Evolutionary conservation across 2,113 vertebrate species (phyloP).

Genomic region (Halcyon malimbica): DNA sequence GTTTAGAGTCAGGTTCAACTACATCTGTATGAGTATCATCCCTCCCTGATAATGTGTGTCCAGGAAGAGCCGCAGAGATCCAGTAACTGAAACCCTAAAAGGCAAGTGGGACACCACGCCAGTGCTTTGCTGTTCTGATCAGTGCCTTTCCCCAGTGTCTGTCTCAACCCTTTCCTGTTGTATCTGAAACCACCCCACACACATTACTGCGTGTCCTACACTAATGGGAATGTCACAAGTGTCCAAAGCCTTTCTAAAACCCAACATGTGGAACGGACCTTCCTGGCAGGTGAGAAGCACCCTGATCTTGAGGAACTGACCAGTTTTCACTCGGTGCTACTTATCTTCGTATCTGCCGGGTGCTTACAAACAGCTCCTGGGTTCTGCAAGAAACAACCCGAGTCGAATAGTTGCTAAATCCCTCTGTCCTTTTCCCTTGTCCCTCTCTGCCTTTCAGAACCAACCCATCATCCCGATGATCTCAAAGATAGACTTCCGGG

Average conservation of each 20-base stretch:
- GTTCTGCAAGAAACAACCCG: background rate
- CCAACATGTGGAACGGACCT: background rate
- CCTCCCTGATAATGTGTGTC: background rate
- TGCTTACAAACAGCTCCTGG: background rate
- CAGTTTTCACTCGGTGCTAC: background rate
- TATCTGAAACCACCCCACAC: background rate
- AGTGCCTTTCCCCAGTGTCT: background rate
- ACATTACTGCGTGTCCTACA: too few species aligned
- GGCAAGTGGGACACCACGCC: background rate
- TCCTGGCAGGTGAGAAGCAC: background rate
- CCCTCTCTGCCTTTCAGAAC: background rate
- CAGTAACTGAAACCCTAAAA: background rate
- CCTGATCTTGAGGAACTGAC: background rate
- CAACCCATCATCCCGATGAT: background rate
- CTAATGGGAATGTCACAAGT: fast-evolving
- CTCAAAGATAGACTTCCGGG: background rate
- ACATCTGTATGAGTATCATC: too few species aligned
- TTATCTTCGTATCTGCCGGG: background rate
- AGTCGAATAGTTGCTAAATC: background rate
- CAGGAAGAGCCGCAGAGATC: background rate
- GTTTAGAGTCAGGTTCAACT: background rate
- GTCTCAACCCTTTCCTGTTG: background rate
- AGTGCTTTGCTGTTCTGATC: background rate
- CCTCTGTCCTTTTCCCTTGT: background rate
- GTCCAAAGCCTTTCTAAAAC: background rate